Base-by-base conservation (phyloP, 2,797 vertebrate genomes). In the Vultur gryphus region DNA sequence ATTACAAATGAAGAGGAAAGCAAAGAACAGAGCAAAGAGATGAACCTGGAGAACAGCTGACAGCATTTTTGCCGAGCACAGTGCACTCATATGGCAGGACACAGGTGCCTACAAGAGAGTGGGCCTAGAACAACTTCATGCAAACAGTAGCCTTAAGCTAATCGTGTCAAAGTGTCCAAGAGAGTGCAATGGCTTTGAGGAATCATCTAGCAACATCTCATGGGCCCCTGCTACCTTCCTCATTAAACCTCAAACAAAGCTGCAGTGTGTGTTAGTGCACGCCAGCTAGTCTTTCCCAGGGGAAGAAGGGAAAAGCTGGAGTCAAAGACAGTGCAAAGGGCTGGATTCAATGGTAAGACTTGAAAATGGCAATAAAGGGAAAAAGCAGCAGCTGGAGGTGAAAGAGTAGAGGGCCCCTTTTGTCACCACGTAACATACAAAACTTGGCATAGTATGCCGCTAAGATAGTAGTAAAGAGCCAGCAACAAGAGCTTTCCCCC, bases 121-220 rank as follows among this genome's bases (percentile, higher is more conserved):
- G 16, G 86, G 90, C 89, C 92, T 93, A 62, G 62, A 90, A 95
- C 93, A 92, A 84, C 92, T 73, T 33, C 75, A 87, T 96, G 71
- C 92, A 89, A 96, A 94, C 88, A 87, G 73, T 48, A 92, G 96
- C 96, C 89, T 93, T 76, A 87, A 96, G 95, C 84, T 90, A 84
- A 75, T 93, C 2, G 0, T 90, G 92, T 94, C 95, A 86, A 94
- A 95, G 80, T 79, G 90, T 96, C 95, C 93, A 96, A 82, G 77
- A 93, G 66, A 95, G 93, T 41, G 75, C 90, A 90, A 61, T 82
- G 86, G 95, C 95, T 90, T 92, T 93, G 78, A 97, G 93, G 90
- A 96, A 93, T 84, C 73, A 93, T 90, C 86, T 48, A 93, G 95
- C 73, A 94, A 59, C 2, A 20, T 93, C 95, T 95, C 90, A n/a